Evolutionary conservation across 2,797 vertebrate genomes (phyloP).

Genomic region (Astyanax mexicanus): DNA sequence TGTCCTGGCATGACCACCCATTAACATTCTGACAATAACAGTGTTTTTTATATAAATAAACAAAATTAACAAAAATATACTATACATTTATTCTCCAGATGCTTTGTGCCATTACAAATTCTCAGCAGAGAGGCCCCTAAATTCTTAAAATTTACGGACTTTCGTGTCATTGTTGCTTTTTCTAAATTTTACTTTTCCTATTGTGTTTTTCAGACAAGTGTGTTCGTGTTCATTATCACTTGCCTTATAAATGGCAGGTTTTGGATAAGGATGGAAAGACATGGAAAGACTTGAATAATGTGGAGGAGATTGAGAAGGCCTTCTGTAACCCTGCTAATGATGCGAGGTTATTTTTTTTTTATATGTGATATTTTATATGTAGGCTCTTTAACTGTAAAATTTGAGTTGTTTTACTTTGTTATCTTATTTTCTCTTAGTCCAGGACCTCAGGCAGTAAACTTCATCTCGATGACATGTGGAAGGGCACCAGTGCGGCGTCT

Average conservation of each 20-base stretch:
- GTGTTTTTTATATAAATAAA: no score
- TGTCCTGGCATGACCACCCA: no score
- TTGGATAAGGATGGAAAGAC: conserved; percentile 52
- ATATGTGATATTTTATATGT: not conserved
- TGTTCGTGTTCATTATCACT: conserved; percentile 80
- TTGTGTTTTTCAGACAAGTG: conserved; percentile 78
- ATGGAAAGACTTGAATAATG: conserved; percentile 82
- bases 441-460: conserved; percentile 70
- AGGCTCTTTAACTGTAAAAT: not conserved
- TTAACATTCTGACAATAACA: no score
- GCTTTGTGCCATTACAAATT: no score
- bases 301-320: conserved; percentile 85
- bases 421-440: not conserved
- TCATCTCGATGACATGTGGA: conserved; percentile 79
- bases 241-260: conserved; percentile 92
- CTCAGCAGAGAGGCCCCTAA: no score
- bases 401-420: not conserved
- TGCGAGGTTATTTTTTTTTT: conserved; percentile 44
- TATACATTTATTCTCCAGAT: no score
- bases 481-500: conserved; percentile 80
- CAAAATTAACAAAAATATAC: no score
- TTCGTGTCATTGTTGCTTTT: not conserved
- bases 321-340: conserved; percentile 81
- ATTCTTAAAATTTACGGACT: no score
- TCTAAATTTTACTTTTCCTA: not conserved